Base-by-base conservation (phyloP, 2,797 vertebrate genomes). In the Karalla daura region DNA sequence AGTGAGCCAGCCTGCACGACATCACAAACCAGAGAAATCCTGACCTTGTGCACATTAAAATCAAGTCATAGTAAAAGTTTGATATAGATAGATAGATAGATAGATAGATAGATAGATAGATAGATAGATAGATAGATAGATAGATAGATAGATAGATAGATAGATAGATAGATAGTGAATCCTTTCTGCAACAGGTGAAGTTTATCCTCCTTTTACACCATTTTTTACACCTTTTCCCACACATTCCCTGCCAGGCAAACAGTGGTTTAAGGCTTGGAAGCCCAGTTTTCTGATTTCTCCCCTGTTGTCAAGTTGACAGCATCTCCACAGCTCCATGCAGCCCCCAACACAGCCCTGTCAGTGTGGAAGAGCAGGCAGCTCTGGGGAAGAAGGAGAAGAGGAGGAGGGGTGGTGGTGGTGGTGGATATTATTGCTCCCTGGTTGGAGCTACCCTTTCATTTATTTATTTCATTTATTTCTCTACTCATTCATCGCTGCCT, bases 271-370 rank as follows among this genome's bases (percentile, higher is more conserved):
- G n/a, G n/a, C 2, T 45, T 32, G 21, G 7, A 41, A 5, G 10
- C 11, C 1, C 2, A 5, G 56, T 76, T 55, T 63, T 41, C 41
- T 74, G 39, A 28, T 63, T 63, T 27, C 30, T 4, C 65, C 55
- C 11, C 24, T 59, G 53, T 21, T 63, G 67, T 80, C 80, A 74
- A 70, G 56, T 70, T 84, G 87, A 80, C 65, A 60, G 64, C 36
- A 32, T 73, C 59, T 67, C 54, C 21, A 13, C 45, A 72, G 76
- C 61, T 3, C 41, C 44, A 27, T 51, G 63, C 69, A 49, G 64
- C 53, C 68, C 54, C n/a, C 51, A 68, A 59, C 58, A 74, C 63
- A 70, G 33, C 18, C 17, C 54, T 59, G 40, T 44, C 30, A 64
- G 61, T 46, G 66, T 27, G 63, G 58, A 41, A 33, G 43, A 61